These are phyloP conservation scores for Leptatherina wallacei DNA, from an alignment of 2,797 vertebrate species.

Conservation along the genomic window DNA sequence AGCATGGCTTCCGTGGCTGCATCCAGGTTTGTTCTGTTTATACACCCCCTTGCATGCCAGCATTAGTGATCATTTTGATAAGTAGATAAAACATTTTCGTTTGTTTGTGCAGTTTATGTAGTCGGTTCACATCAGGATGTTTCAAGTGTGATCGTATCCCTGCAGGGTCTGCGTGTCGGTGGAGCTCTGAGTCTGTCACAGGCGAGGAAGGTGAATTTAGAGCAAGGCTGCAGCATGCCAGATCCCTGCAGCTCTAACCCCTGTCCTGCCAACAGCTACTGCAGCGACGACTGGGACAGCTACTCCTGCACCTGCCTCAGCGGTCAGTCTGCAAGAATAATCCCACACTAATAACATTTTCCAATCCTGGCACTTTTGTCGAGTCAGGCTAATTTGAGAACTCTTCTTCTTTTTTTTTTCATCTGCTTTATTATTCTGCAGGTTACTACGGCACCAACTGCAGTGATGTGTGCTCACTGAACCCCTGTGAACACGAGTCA, in stretches of 20 bases:
- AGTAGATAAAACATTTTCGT: not conserved
- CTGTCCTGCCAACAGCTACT: slow-evolving; percentile 91
- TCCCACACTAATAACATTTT: not conserved
- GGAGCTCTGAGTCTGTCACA: slow-evolving; percentile 84
- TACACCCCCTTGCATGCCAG: not conserved
- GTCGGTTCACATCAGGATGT: too few relatives aligned
- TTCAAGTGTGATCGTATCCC: not conserved
- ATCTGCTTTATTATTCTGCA: slow-evolving; percentile 46
- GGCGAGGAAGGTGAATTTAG: slow-evolving; percentile 86
- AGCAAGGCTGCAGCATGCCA: slow-evolving; percentile 87
- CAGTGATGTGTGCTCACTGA: slow-evolving; percentile 88
- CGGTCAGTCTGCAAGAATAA: slow-evolving; percentile 72
- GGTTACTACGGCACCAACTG: slow-evolving; percentile 92
- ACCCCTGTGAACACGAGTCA: slow-evolving; percentile 91
- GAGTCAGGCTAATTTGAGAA: not conserved
- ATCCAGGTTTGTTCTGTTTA: slow-evolving; percentile 84
- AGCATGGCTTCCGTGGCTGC: slow-evolving; percentile 90
- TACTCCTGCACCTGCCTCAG: slow-evolving; percentile 90
- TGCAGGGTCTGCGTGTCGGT: slow-evolving; percentile 88
- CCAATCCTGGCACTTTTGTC: not conserved
- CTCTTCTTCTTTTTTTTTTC: too few relatives aligned
- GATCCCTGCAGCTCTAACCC: slow-evolving; percentile 91
- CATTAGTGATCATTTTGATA: not conserved
- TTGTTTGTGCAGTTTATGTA: too few relatives aligned
- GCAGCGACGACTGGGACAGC: slow-evolving; percentile 91